Evolutionary conservation across 2,888 invertebrate species (phyloP).

Genomic region (Trichacis sp.): DNA sequence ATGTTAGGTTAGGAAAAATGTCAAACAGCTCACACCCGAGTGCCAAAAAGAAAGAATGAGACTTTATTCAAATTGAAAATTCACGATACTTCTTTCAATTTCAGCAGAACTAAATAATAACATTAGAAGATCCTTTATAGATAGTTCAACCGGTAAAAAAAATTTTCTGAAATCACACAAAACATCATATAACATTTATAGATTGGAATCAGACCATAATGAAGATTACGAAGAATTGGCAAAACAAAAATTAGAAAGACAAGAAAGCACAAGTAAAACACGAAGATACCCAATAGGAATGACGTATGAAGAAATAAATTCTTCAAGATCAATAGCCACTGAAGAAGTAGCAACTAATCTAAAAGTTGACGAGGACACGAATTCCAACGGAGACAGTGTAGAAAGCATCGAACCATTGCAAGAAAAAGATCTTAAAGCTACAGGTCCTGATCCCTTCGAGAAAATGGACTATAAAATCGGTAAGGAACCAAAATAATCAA

Average conservation of each 20-base stretch:
- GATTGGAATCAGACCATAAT: constrained; percentile 61
- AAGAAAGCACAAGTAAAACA: constrained; percentile 55
- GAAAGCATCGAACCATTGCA: constrained; percentile 64
- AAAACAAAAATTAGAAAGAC: constrained; percentile 64
- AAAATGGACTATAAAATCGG: constrained; percentile 68
- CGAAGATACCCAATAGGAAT: constrained; percentile 64
- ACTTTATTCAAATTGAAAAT: too few relatives aligned
- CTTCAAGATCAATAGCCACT: constrained; percentile 54
- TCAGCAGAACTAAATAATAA: constrained; percentile 18
- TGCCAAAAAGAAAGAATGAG: too few relatives aligned
- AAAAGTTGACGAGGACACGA: constrained; percentile 51
- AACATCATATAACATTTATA: too few relatives aligned
- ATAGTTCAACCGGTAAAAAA: too few relatives aligned
- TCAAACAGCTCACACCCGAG: too few relatives aligned
- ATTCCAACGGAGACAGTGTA: constrained; percentile 59
- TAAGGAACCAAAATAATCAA: constrained; percentile 49
- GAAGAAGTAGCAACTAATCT: constrained; percentile 47
- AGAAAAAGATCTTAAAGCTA: constrained; percentile 65
- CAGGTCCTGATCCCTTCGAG: constrained; percentile 69
- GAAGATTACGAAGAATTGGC: constrained; percentile 68
- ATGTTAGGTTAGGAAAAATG: too few relatives aligned
- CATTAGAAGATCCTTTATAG: too few relatives aligned
- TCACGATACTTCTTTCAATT: constrained; percentile 2
- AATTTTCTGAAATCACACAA: too few relatives aligned
- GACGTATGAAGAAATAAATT: constrained; percentile 66